Conservation (phyloP, 2,888 invertebrate genomes). For the Gnatocerus cornutus region DNA sequence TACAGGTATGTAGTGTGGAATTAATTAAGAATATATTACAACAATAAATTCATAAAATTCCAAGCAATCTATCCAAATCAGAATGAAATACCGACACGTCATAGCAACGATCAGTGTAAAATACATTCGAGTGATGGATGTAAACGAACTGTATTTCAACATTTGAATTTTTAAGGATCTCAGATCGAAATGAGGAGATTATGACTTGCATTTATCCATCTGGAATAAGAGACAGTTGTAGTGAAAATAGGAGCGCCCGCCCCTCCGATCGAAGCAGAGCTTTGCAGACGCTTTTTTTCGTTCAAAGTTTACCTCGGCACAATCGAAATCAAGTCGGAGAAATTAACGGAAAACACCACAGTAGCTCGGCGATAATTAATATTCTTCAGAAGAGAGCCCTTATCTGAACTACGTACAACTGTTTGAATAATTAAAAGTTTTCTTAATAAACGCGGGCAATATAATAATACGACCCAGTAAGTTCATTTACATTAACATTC, state of each 20-base stretch:
- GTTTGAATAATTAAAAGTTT: constrained; percentile 56
- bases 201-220: constrained; percentile 1
- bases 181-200: neutral
- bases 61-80: constrained; percentile 53
- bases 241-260: too few relatives aligned
- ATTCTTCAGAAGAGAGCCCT: constrained; percentile 41
- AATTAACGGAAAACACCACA: constrained; percentile 2
- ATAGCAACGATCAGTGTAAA: constrained; percentile 43
- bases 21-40: constrained; percentile 53
- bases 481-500: constrained; percentile 56
- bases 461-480: constrained; percentile 54
- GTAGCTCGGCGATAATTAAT: constrained; percentile 35
- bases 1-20: constrained; percentile 40
- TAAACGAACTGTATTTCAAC: constrained; percentile 49
- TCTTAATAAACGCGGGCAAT: constrained; percentile 53
- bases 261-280: too few relatives aligned
- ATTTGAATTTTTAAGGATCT: constrained; percentile 38
- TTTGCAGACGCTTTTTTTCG: too few relatives aligned
- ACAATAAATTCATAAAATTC: constrained; percentile 55
- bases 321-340: neutral
- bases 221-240: too few relatives aligned
- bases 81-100: constrained; percentile 46
- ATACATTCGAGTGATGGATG: constrained; percentile 44
- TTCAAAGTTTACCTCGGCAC: neutral
- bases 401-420: constrained; percentile 51